phyloP scores from a whole-genome alignment of 2,888 invertebrate genomes.

The Lithophane semibrunnea region DNA sequence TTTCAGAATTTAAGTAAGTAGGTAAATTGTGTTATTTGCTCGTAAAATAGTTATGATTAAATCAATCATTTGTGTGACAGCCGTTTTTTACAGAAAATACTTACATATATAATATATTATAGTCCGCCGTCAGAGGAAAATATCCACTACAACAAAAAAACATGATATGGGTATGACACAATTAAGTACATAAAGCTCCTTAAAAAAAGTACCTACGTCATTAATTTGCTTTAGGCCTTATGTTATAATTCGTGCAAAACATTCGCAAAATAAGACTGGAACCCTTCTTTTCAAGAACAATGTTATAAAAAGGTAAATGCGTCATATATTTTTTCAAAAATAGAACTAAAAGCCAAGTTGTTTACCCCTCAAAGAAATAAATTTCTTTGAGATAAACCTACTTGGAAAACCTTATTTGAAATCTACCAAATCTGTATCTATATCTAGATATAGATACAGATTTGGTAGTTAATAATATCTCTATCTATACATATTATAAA shows the following conservation, averaged over 20 bases:
- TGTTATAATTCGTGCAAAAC: neutral
- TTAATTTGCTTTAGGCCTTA: conserved; percentile 18
- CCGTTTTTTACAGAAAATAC: neutral
- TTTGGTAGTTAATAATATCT: too few relatives aligned
- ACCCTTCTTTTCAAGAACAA: neutral
- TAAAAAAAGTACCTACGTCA: neutral
- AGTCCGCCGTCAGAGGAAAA: neutral
- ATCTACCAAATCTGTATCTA: neutral
- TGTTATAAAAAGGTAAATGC: neutral
- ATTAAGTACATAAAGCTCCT: neutral
- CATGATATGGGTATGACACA: conserved; percentile 22
- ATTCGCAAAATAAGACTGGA: neutral
- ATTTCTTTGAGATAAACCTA: neutral
- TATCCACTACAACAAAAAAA: neutral
- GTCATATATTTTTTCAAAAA: neutral
- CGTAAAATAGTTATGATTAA: neutral
- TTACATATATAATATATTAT: neutral
- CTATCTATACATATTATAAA: too few relatives aligned
- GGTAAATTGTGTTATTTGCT: neutral
- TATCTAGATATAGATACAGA: too few relatives aligned
- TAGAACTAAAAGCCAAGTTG: neutral
- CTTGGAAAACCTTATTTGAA: neutral
- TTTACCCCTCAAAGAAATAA: too few relatives aligned
- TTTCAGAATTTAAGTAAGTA: neutral
- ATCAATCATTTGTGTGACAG: neutral